Conservation (phyloP, 2,888 invertebrate genomes). For the Allophyes oxyacanthae region DNA sequence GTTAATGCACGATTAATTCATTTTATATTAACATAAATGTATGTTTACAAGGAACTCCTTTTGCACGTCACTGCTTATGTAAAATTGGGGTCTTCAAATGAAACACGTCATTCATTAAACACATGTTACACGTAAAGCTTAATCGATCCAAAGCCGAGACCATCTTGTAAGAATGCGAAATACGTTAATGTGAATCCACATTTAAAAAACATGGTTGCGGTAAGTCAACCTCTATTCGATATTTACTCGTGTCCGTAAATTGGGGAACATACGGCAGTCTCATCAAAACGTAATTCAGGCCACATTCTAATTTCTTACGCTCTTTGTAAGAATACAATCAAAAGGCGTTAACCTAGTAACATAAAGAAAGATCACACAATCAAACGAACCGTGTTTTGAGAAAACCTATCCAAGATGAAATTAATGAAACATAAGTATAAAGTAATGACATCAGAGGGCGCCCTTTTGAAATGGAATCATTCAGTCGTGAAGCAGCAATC, state of each 20-base stretch:
- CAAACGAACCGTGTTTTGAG: conserved; percentile 32
- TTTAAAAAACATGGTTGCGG: background rate
- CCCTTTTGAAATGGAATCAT: conserved; percentile 78
- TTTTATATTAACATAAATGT: conserved; percentile 25
- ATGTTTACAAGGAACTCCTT: conserved; percentile 15
- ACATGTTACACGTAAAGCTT: background rate
- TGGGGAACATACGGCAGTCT: conserved; percentile 62
- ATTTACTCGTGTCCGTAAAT: conserved; percentile 53
- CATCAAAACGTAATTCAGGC: conserved; percentile 78
- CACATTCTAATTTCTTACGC: conserved; percentile 66
- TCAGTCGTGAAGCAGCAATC: conserved; percentile 83
- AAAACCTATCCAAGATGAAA: conserved; percentile 31
- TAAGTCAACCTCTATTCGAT: conserved; percentile 29
- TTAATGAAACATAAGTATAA: conserved; percentile 60
- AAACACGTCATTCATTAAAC: conserved; percentile 1
- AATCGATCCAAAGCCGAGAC: conserved; percentile 1
- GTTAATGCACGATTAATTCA: conserved; percentile 25
- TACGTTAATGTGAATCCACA: background rate
- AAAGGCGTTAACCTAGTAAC: conserved; percentile 29
- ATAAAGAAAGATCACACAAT: conserved; percentile 34
- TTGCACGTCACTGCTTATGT: conserved; percentile 11
- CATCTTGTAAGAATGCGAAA: background rate
- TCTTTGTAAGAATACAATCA: conserved; percentile 46
- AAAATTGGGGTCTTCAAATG: conserved; percentile 2
- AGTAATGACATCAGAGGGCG: conserved; percentile 73